Evolutionary conservation across 1,140 invertebrate genomes (phyloP), one percentile per base, ranked within the genome.

Genomic region (Plodia interpunctella): DNA sequence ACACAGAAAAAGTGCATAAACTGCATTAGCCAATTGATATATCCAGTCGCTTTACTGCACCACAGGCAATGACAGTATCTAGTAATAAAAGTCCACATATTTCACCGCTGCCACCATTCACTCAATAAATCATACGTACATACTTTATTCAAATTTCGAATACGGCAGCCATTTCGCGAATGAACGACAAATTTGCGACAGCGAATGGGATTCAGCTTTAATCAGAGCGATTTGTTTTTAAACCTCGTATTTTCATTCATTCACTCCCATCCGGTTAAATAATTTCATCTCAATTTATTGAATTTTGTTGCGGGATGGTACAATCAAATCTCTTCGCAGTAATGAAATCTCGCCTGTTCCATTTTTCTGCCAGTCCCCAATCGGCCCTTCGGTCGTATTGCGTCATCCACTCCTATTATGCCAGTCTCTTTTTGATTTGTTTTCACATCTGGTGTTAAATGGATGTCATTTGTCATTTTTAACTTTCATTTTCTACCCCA

Each of bases 211-310:
- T 53, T 52, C 55, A 13, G 56, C 28, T 55, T 62, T 62, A 62
- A 62, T 62, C 60, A 62, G 56, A 57, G 49, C 49, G 60, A 62
- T 62, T 62, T 53, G 55, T 57, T 57, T 57, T 57, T 53, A 18
- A 50, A 25, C 21, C 20, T n/a, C 51, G 51, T 25, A 21, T 53
- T 53, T 53, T 25, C 18, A 51, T 51, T 51, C 51, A 53, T 53
- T 53, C 51, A 53, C 20, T 54, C 32, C 55, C 32, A 38, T 62
- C 32, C 38, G 21, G 50, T 62, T 57, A 62, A 62, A 62, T 53
- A 62, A 62, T 62, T 62, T 57, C 55, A 50, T 55, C 54, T 57
- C 60, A 62, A 62, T 62, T 57, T 62, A 57, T 57, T 57, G 50
- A 52, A 49, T 62, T 49, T 50, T 62, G 51, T 57, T 49, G 60